Evolutionary conservation across 1,140 invertebrate genomes (phyloP).

Genomic region (Streblospio benedicti): DNA sequence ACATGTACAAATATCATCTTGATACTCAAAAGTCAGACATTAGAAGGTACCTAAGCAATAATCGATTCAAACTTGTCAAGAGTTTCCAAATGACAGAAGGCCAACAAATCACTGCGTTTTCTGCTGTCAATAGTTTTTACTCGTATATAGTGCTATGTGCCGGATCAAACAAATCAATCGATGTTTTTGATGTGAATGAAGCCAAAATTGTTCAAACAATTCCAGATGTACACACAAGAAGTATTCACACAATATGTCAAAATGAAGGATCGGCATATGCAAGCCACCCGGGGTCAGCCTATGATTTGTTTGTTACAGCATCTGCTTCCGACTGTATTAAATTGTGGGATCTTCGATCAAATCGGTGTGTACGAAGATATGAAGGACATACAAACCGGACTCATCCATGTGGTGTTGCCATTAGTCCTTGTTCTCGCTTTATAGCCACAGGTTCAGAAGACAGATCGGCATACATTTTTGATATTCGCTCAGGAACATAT

Average conservation of each 20-base stretch:
- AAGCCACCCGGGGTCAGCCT: constrained; percentile 34
- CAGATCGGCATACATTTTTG: constrained; percentile 24
- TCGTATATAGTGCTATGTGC: constrained; percentile 45
- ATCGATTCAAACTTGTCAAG: constrained; percentile 39
- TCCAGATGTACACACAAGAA: constrained; percentile 35
- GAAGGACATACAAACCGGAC: constrained; percentile 39
- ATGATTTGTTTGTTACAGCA: constrained; percentile 44
- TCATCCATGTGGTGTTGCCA: constrained; percentile 34
- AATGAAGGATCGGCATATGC: constrained; percentile 44
- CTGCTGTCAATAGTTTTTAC: constrained; percentile 43
- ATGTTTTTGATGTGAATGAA: constrained; percentile 45
- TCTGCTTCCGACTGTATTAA: constrained; percentile 44
- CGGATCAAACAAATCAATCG: constrained; percentile 40
- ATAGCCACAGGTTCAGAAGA: constrained; percentile 44
- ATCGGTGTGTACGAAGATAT: constrained; percentile 34
- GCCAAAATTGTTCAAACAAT: constrained; percentile 32
- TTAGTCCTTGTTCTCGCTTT: constrained; percentile 43
- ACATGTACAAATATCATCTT: constrained; percentile 45
- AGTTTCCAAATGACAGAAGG: constrained; percentile 28
- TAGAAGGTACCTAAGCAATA: constrained; percentile 38
- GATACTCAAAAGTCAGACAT: constrained; percentile 39
- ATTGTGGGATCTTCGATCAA: constrained; percentile 46
- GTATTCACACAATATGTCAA: constrained; percentile 36
- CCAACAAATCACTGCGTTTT: constrained; percentile 36
- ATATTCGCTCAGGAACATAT: constrained; percentile 22